phyloP scores from a whole-genome alignment of 2,113 vertebrate species.

The Equus quagga region DNA sequence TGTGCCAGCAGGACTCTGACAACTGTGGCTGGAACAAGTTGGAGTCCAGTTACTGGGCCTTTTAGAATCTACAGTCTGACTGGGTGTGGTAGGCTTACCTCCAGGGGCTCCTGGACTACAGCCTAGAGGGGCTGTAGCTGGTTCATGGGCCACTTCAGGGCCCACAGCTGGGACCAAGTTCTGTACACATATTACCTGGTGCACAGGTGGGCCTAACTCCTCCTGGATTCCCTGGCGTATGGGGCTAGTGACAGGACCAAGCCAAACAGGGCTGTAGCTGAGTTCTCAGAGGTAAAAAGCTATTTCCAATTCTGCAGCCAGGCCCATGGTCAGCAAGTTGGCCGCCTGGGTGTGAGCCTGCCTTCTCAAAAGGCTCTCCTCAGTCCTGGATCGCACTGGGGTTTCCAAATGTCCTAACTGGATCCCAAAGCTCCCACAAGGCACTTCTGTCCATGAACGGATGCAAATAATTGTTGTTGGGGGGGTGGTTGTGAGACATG shows the following conservation, averaged over 20 bases:
- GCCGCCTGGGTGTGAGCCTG: neutral
- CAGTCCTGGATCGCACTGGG: neutral
- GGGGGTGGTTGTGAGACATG: neutral
- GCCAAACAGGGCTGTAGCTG: neutral
- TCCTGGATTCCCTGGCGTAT: neutral
- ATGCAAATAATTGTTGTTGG: neutral
- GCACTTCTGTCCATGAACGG: neutral
- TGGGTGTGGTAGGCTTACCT: neutral
- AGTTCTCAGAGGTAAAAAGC: neutral
- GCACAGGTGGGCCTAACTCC: neutral
- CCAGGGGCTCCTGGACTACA: neutral
- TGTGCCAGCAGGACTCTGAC: neutral
- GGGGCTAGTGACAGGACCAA: neutral
- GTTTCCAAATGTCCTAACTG: neutral
- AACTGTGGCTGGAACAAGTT: neutral
- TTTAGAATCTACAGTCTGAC: neutral
- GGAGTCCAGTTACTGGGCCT: too few species aligned
- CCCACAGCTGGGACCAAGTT: neutral
- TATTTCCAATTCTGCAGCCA: neutral
- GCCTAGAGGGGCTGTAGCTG: neutral
- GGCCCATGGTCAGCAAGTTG: neutral
- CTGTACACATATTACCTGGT: neutral
- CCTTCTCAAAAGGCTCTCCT: neutral
- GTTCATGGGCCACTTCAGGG: neutral
- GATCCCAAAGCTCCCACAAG: neutral